Conservation (phyloP, 2,113 vertebrate genomes). For the Pygoscelis antarcticus region DNA sequence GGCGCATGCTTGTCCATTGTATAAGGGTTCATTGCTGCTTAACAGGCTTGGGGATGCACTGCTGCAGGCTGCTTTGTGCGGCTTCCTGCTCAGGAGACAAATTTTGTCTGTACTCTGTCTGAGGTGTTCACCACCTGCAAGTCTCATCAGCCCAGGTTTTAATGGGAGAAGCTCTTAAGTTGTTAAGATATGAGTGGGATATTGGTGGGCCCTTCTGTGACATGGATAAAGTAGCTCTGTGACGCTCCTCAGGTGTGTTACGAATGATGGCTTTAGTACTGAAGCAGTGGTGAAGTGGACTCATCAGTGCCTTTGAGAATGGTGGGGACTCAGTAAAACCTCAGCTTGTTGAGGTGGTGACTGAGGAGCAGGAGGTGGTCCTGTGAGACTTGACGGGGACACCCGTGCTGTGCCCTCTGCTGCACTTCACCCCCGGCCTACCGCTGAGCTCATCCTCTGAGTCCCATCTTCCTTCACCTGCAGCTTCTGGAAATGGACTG, state of each 20-base stretch:
- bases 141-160: neutral
- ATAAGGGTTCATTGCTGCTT: neutral
- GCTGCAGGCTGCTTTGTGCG: neutral
- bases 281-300: neutral
- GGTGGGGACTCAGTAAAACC: too few relatives aligned
- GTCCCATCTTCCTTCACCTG: too few relatives aligned
- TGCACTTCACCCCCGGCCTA: neutral
- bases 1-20: rapidly evolving
- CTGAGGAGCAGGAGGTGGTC: neutral
- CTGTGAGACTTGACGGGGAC: neutral
- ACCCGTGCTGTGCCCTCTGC: rapidly evolving
- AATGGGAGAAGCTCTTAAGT: neutral
- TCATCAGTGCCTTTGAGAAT: neutral
- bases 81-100: too few relatives aligned
- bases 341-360: too few relatives aligned
- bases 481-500: rapidly evolving
- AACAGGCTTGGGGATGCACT: neutral
- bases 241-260: neutral
- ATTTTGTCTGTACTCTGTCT: neutral
- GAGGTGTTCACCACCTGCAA: neutral
- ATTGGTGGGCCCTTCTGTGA: neutral
- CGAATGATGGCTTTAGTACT: neutral
- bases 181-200: neutral
- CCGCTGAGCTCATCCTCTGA: rapidly evolving
- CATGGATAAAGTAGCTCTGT: neutral